Evolutionary conservation across 92 coral and sea anemone species (phyloP).

Genomic region (Palythoa caribaeorum): DNA sequence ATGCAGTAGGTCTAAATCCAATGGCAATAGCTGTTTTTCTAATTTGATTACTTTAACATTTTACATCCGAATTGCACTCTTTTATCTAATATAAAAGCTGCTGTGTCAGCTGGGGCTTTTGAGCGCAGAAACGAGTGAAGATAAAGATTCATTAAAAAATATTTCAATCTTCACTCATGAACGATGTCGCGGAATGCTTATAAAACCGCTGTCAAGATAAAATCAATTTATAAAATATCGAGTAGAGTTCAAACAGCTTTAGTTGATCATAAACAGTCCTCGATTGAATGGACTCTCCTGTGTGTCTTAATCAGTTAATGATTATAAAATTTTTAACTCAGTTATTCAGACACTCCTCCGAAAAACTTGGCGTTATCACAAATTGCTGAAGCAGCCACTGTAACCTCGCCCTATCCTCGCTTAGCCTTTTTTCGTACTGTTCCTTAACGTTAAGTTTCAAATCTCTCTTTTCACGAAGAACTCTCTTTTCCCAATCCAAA

Average conservation of each 20-base stretch:
- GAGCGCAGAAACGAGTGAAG: constrained; percentile 1
- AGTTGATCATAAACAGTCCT: background rate
- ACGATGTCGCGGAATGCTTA: background rate
- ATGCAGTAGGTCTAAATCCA: background rate
- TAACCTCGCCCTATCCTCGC: constrained; percentile 85
- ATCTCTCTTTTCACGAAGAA: constrained; percentile 87
- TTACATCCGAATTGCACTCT: background rate
- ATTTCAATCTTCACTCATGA: background rate
- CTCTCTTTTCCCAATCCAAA: constrained; percentile 90
- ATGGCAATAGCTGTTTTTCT: background rate
- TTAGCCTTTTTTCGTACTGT: constrained; percentile 80
- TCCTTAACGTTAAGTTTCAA: constrained; percentile 82
- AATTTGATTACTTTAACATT: background rate
- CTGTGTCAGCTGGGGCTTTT: background rate
- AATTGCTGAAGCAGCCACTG: constrained; percentile 94
- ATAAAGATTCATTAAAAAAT: background rate
- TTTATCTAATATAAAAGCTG: background rate
- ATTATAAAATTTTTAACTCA: background rate
- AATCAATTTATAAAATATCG: background rate
- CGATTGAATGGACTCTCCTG: background rate
- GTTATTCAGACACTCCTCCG: constrained; percentile 34
- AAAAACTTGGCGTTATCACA: constrained; percentile 51
- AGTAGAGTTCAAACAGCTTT: background rate
- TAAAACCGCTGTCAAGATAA: no score
- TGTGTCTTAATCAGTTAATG: background rate